Evolutionary conservation across 1,140 invertebrate genomes (phyloP), one percentile per base, ranked within the genome.

Genomic region (Tetramorium parvispinum): DNA sequence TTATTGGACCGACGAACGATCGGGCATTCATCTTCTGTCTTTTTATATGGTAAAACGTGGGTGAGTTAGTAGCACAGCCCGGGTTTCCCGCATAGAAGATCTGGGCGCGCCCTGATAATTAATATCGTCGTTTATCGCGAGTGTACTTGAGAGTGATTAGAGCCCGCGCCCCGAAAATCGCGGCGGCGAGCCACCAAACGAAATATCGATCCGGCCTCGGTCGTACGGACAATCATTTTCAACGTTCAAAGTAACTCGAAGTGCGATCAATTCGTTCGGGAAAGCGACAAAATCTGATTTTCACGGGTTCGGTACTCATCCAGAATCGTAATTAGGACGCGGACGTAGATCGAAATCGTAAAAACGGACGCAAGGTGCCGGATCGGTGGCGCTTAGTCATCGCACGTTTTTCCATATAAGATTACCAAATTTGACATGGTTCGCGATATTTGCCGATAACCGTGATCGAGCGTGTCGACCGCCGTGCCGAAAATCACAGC

Each of bases 91-190:
- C 2, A 32, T 4, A 32, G 32, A 32, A 32, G 32, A 32, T 3
- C 32, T 3, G 32, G 11, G 21, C 61, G 70, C 65, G n/a, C 11
- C 24, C 24, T n/a, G 27, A 2, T 85, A 77, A 88, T 88, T 85
- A 88, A 85, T 49, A 27, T n/a, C 49, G 13, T 11, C 46, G 37
- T 87, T 88, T 53, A 70, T 68, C 46, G 53, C 86, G 63, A 87
- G 32, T 32, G 27, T 68, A 68, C 40, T 81, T 49, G 57, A 87
- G 51, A 66, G 63, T 40, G 81, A 87, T 85, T 76, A 73, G 70
- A 83, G n/a, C 13, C 24, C 40, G 76, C 16, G 76, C 16, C 61
- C 37, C 43, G 86, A 68, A 49, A 85, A 85, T 77, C 75, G 53
- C 40, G 40, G 51, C 40, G 49, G 51, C 37, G 61, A 53, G 40